A percentile compares a stretch with the other conserved stretches of the same genome.
These are phyloP conservation scores for Sprattus sprattus DNA, from an alignment of 2,113 vertebrate genomes.

Conservation along the genomic window DNA sequence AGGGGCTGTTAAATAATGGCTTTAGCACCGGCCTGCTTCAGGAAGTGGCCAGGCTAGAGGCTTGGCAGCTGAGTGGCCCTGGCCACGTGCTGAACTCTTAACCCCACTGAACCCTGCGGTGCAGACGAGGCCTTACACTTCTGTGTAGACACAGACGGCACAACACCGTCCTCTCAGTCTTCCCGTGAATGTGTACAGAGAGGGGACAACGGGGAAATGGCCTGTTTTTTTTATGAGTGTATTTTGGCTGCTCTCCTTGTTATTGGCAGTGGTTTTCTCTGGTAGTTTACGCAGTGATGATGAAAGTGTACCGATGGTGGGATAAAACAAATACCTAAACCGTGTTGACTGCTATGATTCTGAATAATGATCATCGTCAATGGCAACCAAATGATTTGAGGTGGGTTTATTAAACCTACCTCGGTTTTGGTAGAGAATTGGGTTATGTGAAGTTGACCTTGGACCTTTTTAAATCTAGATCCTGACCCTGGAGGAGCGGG, in stretches of 20 bases:
- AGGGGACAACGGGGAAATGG: neutral
- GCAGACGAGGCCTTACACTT: neutral
- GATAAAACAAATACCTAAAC: too few relatives aligned
- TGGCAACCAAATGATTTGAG: too few relatives aligned
- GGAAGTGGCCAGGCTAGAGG: slow-evolving; percentile 11
- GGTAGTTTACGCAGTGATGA: too few relatives aligned
- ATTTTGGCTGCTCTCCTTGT: neutral
- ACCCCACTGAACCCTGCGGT: neutral
- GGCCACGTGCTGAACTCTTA: neutral
- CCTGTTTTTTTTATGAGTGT: neutral
- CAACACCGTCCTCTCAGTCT: neutral
- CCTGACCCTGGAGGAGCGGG: slow-evolving; percentile 91
- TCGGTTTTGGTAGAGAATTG: neutral
- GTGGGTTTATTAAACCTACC: too few relatives aligned
- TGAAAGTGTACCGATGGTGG: too few relatives aligned
- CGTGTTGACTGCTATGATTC: too few relatives aligned
- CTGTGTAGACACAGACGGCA: neutral
- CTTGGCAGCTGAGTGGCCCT: neutral
- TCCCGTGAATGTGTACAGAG: neutral
- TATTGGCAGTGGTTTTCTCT: neutral
- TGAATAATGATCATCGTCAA: too few relatives aligned
- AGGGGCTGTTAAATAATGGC: slow-evolving; percentile 47
- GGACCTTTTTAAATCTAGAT: slow-evolving; percentile 74
- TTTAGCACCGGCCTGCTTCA: slow-evolving; percentile 34
- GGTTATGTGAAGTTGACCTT: slow-evolving; percentile 37